phyloP scores from a whole-genome alignment of 2,113 vertebrate genomes.

The Myrmophylax atrothorax region DNA sequence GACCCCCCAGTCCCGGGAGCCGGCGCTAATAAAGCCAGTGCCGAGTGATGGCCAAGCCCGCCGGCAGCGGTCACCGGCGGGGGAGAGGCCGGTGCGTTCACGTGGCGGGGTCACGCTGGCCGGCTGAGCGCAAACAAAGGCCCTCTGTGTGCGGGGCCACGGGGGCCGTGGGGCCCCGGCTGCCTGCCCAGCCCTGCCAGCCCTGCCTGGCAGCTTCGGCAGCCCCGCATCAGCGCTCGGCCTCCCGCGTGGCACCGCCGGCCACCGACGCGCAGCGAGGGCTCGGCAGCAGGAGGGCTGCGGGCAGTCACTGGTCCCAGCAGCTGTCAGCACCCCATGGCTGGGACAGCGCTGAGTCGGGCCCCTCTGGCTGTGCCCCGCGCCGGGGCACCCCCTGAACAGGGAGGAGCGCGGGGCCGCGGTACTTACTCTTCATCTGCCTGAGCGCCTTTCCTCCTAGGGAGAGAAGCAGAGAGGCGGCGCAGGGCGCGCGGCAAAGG shows the following conservation, averaged over 20 bases:
- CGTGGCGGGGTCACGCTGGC: conserved; percentile 54
- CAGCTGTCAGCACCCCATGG: background rate
- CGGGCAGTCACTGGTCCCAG: fast-evolving
- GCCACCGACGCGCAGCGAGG: background rate
- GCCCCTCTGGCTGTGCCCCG: background rate
- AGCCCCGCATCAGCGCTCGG: background rate
- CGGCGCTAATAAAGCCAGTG: conserved; percentile 41
- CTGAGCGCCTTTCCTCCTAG: conserved; percentile 80
- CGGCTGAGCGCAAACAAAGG: conserved; percentile 49
- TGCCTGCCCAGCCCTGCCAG: background rate
- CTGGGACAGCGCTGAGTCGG: background rate
- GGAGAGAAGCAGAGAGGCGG: conserved; percentile 58
- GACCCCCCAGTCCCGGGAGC: background rate
- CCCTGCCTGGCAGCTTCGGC: background rate
- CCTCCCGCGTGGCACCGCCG: background rate
- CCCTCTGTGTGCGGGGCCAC: background rate
- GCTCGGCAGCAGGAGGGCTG: background rate
- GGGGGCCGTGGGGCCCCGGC: background rate
- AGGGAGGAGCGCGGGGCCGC: background rate
- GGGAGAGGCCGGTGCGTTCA: conserved; percentile 29
- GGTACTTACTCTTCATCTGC: conserved; percentile 91
- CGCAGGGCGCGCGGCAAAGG: conserved; percentile 55
- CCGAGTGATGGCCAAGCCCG: background rate
- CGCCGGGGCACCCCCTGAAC: background rate
- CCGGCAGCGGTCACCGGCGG: background rate